Evolutionary conservation across 2,888 invertebrate genomes (phyloP), one percentile per base, ranked within the genome.

Genomic region (Incurvaria masculella): DNA sequence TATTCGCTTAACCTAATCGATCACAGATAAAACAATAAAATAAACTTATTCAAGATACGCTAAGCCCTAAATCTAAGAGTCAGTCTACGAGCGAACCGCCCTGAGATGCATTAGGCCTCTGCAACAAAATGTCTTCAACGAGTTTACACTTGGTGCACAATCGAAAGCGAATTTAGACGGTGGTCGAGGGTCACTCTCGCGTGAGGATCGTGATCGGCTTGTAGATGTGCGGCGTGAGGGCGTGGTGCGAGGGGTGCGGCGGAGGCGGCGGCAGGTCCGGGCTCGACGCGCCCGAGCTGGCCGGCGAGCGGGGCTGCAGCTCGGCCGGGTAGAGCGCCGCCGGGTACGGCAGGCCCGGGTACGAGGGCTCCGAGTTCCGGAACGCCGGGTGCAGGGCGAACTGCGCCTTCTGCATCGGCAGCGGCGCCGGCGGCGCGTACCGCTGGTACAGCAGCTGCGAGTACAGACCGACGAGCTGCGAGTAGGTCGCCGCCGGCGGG

Each of bases 361-460:
- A 75, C 1, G 66, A 62, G 56, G 72, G 62, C 1, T 76, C 67
- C 61, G 65, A 60, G 61, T 72, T 49, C 55, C 82, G 50, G 53
- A 81, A 73, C 2, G 76, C 78, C 0, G 78, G 83, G 53, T 81
- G 81, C 55, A 81, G 66, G 0, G 80, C 81, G 4, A 72, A 80
- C 26, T 76, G 79, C 8, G 74, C 73, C 17, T 81, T 71, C 2
- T 76, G 75, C 10, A 79, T 79, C 21, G 70, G 73, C 62, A 69
- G 79, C 63, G 72, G 74, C 52, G 81, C 79, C 57, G 82, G 79
- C 45, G 75, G 89, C 61, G 67, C 87, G 68, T 83, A 90, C 55
- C 82, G 75, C 64, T 82, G 81, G 61, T 89, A 89, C 59, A 89
- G 72, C 47, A 87, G 82, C 45, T 87, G 78, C 0, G 83, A 79